Evolutionary conservation across 2,888 invertebrate genomes (phyloP).

Genomic region (Phalangium opilio): DNA sequence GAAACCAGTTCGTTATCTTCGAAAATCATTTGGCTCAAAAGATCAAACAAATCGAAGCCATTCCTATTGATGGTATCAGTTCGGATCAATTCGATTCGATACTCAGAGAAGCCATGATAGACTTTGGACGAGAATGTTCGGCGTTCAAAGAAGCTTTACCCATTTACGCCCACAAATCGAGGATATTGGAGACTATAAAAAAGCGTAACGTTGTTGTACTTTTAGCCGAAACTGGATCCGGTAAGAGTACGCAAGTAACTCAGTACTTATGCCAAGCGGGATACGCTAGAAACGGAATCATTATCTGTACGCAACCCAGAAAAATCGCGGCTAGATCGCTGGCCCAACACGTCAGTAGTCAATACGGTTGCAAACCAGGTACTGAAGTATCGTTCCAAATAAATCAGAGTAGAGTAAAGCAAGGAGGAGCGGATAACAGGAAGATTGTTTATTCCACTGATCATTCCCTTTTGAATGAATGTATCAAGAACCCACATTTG

Average conservation of each 20-base stretch:
- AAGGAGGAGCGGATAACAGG: background rate
- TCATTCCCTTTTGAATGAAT: constrained; percentile 29
- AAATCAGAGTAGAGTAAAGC: constrained; percentile 21
- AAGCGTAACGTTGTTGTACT: constrained; percentile 27
- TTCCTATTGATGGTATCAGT: too few species aligned
- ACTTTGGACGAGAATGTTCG: constrained; percentile 12
- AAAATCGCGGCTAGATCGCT: constrained; percentile 31
- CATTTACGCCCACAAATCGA: constrained; percentile 12
- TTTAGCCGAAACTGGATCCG: constrained; percentile 32
- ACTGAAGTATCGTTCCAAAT: constrained; percentile 23
- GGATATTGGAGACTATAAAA: constrained; percentile 5
- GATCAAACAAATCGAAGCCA: too few species aligned
- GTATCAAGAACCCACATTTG: constrained; percentile 24
- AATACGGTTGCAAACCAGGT: constrained; percentile 26
- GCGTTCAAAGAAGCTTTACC: constrained; percentile 10
- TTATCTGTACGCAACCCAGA: constrained; percentile 31
- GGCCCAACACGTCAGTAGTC: constrained; percentile 28
- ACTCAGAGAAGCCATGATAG: constrained; percentile 2
- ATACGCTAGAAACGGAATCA: constrained; percentile 23
- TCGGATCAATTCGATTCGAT: background rate
- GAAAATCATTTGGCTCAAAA: too few species aligned
- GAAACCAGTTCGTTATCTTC: too few species aligned
- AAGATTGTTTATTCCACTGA: constrained; percentile 29
- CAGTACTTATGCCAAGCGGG: constrained; percentile 29
- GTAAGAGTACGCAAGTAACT: constrained; percentile 32